Conservation (phyloP, 2,888 invertebrate genomes). For the Dynastes tityus region DNA sequence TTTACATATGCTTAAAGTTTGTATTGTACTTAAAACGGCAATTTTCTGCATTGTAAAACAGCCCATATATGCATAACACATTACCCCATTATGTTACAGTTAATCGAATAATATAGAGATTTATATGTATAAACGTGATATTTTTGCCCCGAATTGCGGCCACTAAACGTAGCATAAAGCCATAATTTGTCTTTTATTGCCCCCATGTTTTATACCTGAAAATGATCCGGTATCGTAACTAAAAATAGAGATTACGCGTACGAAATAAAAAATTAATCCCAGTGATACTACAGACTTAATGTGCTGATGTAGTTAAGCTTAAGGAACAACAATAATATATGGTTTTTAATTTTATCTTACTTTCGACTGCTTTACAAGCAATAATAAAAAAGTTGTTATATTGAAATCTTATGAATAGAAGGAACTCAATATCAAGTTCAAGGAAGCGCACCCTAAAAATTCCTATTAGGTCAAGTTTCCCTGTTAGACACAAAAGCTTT, state of each 20-base stretch:
- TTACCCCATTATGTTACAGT: conserved; percentile 1
- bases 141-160: conserved; percentile 21
- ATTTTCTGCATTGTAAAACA: not conserved
- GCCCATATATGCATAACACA: not conserved
- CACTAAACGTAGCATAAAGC: conserved; percentile 16
- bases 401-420: not conserved
- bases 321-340: too few species aligned
- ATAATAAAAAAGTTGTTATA: not conserved
- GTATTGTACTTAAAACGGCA: not conserved
- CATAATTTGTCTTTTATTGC: conserved; percentile 31
- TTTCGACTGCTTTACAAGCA: too few species aligned
- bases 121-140: conserved; percentile 16
- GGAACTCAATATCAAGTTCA: conserved; percentile 7
- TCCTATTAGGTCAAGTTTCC: conserved; percentile 14
- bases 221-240: too few species aligned
- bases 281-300: too few species aligned
- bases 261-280: too few species aligned
- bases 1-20: not conserved
- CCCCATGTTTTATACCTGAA: not conserved
- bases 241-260: too few species aligned
- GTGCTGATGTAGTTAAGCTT: too few species aligned
- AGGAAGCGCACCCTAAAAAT: not conserved
- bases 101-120: conserved; percentile 41
- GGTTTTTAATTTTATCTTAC: too few species aligned
- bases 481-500: conserved; percentile 20